phyloP scores from a whole-genome alignment of 2,797 vertebrate species.

The Labeo calbasu region DNA sequence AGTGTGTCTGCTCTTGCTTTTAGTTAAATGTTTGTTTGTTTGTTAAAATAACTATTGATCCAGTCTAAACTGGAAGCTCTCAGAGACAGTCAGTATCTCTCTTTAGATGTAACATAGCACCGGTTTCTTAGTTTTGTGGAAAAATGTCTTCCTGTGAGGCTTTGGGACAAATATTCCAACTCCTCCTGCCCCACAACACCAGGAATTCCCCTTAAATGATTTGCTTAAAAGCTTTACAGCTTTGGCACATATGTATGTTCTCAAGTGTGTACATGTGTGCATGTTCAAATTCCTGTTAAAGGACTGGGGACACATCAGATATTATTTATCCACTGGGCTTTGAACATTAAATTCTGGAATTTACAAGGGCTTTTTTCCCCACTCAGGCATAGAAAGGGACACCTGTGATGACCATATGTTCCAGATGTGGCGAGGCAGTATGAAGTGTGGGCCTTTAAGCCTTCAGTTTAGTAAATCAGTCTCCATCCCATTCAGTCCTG shows the following conservation, averaged over 20 bases:
- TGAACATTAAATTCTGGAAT: constrained; percentile 42
- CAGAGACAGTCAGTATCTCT: constrained; percentile 15
- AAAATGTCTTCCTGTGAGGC: constrained; percentile 52
- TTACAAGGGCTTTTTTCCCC: constrained; percentile 50
- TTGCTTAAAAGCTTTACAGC: constrained; percentile 35
- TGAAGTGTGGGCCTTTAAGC: constrained; percentile 15
- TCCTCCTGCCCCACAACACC: constrained; percentile 8
- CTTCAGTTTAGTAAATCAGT: constrained; percentile 11
- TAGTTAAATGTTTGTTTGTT: constrained; percentile 2
- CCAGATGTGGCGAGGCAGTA: constrained; percentile 20
- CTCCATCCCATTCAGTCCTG: constrained; percentile 25
- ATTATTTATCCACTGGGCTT: constrained; percentile 48
- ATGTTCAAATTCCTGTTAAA: constrained; percentile 44
- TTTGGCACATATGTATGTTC: constrained; percentile 34
- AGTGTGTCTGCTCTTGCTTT: not conserved
- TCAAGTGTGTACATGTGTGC: constrained; percentile 2
- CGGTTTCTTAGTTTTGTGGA: constrained; percentile 25
- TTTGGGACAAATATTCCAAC: constrained; percentile 21
- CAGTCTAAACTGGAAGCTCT: constrained; percentile 16
- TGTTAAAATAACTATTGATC: constrained; percentile 43
- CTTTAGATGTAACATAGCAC: constrained; percentile 42
- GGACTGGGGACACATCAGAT: constrained; percentile 34
- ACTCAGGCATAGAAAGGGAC: constrained; percentile 48
- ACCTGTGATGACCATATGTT: constrained; percentile 56
- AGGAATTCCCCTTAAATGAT: constrained; percentile 36